Conservation (phyloP, 2,888 invertebrate genomes). For the Eupithecia tripunctaria region DNA sequence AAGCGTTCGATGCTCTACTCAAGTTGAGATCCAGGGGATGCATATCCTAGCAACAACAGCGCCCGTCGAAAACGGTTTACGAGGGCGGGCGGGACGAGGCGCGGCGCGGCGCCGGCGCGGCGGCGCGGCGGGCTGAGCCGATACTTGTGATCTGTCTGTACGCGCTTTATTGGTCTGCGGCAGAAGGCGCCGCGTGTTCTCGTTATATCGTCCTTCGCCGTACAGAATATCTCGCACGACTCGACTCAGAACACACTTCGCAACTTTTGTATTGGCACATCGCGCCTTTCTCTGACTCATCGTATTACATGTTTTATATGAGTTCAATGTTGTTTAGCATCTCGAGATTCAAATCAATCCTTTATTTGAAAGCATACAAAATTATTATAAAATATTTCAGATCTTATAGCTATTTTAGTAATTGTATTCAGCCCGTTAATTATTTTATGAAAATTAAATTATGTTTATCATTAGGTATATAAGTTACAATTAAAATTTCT, state of each 20-base stretch:
- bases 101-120: neutral
- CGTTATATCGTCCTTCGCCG: neutral
- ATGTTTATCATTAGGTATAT: no score
- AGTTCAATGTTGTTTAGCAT: no score
- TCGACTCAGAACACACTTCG: neutral
- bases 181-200: neutral
- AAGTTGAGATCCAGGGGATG: neutral
- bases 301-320: neutral
- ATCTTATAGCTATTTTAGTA: no score
- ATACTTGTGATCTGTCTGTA: slow-evolving; percentile 2
- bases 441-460: no score
- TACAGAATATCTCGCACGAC: neutral
- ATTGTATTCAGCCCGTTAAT: no score
- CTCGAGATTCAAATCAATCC: no score
- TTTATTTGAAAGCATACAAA: no score
- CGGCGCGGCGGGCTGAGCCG: neutral
- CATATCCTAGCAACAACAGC: neutral
- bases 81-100: neutral
- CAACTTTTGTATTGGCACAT: neutral
- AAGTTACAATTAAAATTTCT: no score
- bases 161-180: neutral
- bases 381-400: no score
- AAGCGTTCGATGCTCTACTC: neutral
- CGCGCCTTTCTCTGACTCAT: neutral
- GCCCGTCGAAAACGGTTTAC: neutral